Conservation (phyloP, 2,113 vertebrate genomes). For the Peromyscus maniculatus region DNA sequence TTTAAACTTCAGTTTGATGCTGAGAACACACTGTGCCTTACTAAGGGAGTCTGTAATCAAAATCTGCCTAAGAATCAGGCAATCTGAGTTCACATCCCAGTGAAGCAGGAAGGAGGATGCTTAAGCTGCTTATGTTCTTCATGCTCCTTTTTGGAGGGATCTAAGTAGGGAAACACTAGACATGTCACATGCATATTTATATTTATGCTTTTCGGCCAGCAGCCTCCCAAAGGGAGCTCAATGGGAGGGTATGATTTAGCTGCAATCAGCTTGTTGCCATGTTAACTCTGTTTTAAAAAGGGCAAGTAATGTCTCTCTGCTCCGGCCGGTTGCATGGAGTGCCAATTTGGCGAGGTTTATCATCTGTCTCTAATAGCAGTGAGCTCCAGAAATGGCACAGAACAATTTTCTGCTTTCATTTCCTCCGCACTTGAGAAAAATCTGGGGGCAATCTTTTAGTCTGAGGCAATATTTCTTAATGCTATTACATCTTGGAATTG, state of each 20-base stretch:
- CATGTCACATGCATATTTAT: constrained; percentile 60
- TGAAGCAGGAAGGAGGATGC: neutral
- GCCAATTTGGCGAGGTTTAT: constrained; percentile 75
- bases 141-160: neutral
- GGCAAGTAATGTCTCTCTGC: constrained; percentile 70
- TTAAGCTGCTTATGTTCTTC: neutral
- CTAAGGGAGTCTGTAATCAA: constrained; percentile 28
- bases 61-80: neutral
- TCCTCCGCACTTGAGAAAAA: constrained; percentile 81
- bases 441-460: constrained; percentile 81
- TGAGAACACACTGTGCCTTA: neutral
- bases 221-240: constrained; percentile 73
- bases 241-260: constrained; percentile 77
- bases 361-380: constrained; percentile 83
- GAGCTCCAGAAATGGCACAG: constrained; percentile 81
- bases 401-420: constrained; percentile 83
- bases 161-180: constrained; percentile 64
- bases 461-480: constrained; percentile 79
- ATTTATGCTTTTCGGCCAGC: constrained; percentile 50
- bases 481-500: constrained; percentile 81
- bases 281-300: constrained; percentile 82
- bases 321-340: constrained; percentile 67
- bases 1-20: constrained; percentile 30
- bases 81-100: neutral
- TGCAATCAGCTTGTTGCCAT: constrained; percentile 84